These are phyloP conservation scores for Tenthredo notha DNA, from an alignment of 2,888 invertebrate species.

Conservation along the genomic window DNA sequence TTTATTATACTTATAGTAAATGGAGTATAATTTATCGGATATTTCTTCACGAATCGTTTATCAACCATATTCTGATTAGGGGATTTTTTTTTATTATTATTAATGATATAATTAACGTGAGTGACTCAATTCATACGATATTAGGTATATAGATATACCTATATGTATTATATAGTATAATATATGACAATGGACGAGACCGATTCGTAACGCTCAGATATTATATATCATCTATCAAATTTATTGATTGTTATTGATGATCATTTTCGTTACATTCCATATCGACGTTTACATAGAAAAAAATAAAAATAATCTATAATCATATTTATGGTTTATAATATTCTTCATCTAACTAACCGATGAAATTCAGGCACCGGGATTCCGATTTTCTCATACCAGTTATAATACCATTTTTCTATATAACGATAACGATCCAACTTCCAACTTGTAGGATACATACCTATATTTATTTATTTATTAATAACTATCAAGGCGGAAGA, in stretches of 20 bases:
- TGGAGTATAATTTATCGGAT: too few relatives aligned
- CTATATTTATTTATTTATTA: conserved; percentile 3
- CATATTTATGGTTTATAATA: neutral
- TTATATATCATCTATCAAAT: neutral
- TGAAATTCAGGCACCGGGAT: neutral
- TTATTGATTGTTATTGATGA: conserved; percentile 40
- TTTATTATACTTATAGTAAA: too few relatives aligned
- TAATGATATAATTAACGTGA: conserved; percentile 24
- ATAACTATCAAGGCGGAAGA: conserved; percentile 3
- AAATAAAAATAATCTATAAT: too few relatives aligned
- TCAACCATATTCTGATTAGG: neutral
- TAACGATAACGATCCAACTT: neutral
- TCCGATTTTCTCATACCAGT: neutral
- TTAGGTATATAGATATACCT: neutral
- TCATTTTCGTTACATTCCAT: conserved; percentile 4
- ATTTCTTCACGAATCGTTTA: conserved; percentile 4
- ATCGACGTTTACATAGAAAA: neutral
- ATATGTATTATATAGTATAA: neutral
- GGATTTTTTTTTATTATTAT: neutral
- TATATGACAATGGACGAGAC: neutral
- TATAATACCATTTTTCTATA: neutral
- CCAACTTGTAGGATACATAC: too few relatives aligned
- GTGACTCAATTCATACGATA: neutral
- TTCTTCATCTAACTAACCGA: neutral
- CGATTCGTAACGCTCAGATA: conserved; percentile 23